Evolutionary conservation across 1,140 invertebrate species (phyloP).

Genomic region (Pseudoatta argentina): DNA sequence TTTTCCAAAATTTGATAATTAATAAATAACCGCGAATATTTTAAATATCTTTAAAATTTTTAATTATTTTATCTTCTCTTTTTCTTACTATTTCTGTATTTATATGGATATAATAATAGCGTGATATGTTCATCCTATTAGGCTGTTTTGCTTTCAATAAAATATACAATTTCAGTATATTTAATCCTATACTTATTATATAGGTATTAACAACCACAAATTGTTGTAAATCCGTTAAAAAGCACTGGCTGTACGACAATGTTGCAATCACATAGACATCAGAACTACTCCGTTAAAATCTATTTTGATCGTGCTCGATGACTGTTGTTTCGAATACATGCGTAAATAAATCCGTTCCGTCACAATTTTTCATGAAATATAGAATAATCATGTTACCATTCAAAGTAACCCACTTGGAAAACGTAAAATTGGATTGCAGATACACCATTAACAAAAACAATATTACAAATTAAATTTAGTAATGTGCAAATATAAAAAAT

Average conservation of each 20-base stretch:
- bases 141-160: conserved; percentile 27
- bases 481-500: conserved; percentile 6
- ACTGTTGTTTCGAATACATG: conserved; percentile 34
- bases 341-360: conserved; percentile 28
- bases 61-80: not conserved
- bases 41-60: not conserved
- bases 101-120: not conserved
- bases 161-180: conserved; percentile 11
- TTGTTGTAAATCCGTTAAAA: conserved; percentile 65
- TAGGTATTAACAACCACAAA: conserved; percentile 52
- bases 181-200: conserved; percentile 72
- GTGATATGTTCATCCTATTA: not conserved
- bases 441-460: not conserved
- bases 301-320: conserved; percentile 66
- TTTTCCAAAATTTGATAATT: not conserved
- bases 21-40: not conserved
- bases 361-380: conserved; percentile 40
- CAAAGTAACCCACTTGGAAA: conserved; percentile 24
- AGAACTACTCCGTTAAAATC: conserved; percentile 67
- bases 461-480: conserved; percentile 20
- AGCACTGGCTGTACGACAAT: conserved; percentile 59
- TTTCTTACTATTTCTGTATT: not conserved
- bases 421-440: conserved; percentile 1
- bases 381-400: conserved; percentile 27
- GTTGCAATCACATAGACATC: conserved; percentile 65